phyloP scores from a whole-genome alignment of 2,113 vertebrate species.

The Egretta garzetta region DNA sequence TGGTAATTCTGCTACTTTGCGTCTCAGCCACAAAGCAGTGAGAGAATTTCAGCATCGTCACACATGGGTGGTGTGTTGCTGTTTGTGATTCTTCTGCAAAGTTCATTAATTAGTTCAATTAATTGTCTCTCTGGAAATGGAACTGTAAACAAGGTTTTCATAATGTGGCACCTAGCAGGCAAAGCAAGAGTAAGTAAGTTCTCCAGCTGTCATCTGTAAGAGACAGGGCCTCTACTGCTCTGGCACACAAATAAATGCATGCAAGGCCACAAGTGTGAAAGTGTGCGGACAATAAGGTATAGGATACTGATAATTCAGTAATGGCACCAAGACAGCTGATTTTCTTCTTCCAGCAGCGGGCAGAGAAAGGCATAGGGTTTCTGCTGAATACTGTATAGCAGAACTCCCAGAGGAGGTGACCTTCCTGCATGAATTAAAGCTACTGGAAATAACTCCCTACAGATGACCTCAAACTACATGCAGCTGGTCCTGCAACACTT shows the following conservation, averaged over 20 bases:
- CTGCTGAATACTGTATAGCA: background rate
- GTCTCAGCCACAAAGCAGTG: background rate
- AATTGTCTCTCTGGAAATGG: background rate
- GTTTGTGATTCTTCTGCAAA: background rate
- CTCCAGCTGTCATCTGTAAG: background rate
- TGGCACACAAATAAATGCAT: background rate
- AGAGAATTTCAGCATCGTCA: background rate
- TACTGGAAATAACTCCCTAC: background rate
- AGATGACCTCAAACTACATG: background rate
- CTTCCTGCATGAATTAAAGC: background rate
- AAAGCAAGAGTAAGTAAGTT: background rate
- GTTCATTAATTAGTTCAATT: background rate
- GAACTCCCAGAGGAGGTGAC: background rate
- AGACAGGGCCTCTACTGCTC: background rate
- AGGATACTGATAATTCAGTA: background rate
- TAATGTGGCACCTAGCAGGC: background rate
- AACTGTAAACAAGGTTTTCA: background rate
- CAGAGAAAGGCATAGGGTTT: background rate
- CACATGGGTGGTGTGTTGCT: background rate
- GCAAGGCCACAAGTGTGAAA: background rate
- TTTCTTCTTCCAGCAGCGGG: background rate
- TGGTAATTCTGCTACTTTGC: background rate
- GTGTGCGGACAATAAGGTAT: background rate
- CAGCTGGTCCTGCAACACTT: background rate
- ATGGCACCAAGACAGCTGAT: background rate